Base-by-base conservation (phyloP, 2,888 invertebrate genomes). In the Celastrina argiolus region DNA sequence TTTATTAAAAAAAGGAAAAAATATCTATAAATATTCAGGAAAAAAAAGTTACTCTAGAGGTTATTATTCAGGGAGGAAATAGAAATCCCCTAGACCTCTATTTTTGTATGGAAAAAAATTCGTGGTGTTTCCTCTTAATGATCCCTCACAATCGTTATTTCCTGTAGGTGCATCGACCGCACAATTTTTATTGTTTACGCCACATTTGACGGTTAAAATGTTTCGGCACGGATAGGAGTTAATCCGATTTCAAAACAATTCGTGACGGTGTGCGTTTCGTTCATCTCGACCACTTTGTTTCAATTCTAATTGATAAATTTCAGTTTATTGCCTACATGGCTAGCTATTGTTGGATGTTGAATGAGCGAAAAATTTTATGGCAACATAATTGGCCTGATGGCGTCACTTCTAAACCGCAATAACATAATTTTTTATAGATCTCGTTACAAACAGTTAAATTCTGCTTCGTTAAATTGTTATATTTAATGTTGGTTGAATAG, bases 151-250 rank as follows among this genome's bases (percentile, higher is more conserved):
- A 61, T 61, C 34, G 39, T 39, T 26, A 61, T 61, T 61, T 39
- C 61, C 61, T 61, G 67, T 68, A 77, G 77, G 85, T 81, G 83
- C 86, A 80, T 78, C 79, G 85, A 85, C 85, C 85, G 82, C 77
- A 78, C 81, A 78, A 81, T 81, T 66, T 81, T 81, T 80, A 83
- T 82, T 80, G 80, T 83, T 81, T 81, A 83, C 83, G 85, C 79
- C 78, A 80, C 80, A 82, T 83, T 85, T 81, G 82, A 81, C 77
- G 80, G 77, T 75, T 82, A 78, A 79, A 79, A 72, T 80, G 77
- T 83, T 83, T 83, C 81, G 82, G 80, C 82, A 85, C 83, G 86
- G 82, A 83, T 81, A 80, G 74, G 76, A 76, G 79, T 81, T 82
- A 81, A 84, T 81, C 82, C 80, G 82, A 82, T 81, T 80, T 75